Base-by-base conservation (phyloP, 2,888 invertebrate species). In the Acleris sparsana region DNA sequence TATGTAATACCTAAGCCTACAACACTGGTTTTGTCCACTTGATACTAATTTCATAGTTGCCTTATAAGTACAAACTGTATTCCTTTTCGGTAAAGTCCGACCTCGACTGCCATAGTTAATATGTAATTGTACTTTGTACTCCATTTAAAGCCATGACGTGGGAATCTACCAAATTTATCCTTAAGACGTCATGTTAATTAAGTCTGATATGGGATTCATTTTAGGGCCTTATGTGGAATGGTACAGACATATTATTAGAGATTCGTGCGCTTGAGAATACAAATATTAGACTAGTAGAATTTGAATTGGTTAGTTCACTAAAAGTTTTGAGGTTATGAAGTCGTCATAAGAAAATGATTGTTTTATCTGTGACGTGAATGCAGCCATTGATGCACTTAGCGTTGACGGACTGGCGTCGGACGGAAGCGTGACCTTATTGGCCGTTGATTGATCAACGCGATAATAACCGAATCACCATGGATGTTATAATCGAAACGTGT, bases 21-120 rank as follows among this genome's bases (percentile, higher is more conserved):
- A 39, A 13, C 13, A 39, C 39, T 13, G 13, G 39, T 75, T 78
- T 75, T 76, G 75, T 72, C 75, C 69, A 70, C 74, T 63, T 59
- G 69, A 69, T 71, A 70, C 69, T 80, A 73, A 74, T 78, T 76
- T 77, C 76, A 76, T 67, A 71, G 73, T 82, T 79, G 69, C 84
- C 83, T 67, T 85, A 84, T 80, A 78, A 70, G 80, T 75, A 71
- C 70, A 69, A 55, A 69, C 69, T 63, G 74, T 72, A 68, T 74
- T 71, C 85, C 83, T 76, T 87, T 80, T 84, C 75, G 68, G 85
- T 76, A 69, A 69, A 72, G 63, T 71, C 63, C 77, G 82, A 74
- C 86, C 87, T 88, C 86, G 82, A 60, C 79, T 70, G 74, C 88
- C 88, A 84, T 87, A 85, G 69, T 79, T 80, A 85, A 79, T 83